phyloP scores from a whole-genome alignment of 2,113 vertebrate genomes.

The Lasiurus cinereus region DNA sequence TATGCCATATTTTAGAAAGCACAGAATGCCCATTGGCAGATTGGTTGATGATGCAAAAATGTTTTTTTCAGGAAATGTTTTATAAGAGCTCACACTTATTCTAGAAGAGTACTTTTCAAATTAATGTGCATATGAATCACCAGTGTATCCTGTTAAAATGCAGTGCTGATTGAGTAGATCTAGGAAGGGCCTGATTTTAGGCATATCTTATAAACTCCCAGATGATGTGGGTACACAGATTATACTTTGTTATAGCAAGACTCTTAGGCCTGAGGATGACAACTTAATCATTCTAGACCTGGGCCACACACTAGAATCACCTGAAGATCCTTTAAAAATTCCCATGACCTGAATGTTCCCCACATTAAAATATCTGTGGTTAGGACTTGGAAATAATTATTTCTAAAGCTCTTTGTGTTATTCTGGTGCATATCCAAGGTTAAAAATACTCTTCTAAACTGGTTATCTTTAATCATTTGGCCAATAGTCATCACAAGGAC shows the following conservation, averaged over 20 bases:
- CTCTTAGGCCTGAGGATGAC: not conserved
- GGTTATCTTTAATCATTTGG: conserved; percentile 24
- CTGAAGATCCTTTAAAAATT: conserved; percentile 24
- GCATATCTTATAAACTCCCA: not conserved
- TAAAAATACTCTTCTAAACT: conserved; percentile 2
- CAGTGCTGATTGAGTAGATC: not conserved
- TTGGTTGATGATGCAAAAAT: conserved; percentile 1
- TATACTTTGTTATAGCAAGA: conserved; percentile 14
- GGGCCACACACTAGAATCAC: not conserved
- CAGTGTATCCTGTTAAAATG: not conserved
- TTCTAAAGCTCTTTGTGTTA: not conserved
- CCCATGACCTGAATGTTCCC: not conserved
- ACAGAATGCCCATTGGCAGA: not conserved
- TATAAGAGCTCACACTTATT: not conserved
- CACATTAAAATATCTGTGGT: not conserved
- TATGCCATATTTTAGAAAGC: conserved; percentile 34
- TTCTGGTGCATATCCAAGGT: not conserved
- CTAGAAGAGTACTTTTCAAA: not conserved
- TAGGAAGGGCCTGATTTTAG: not conserved
- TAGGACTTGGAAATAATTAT: conserved; percentile 6
- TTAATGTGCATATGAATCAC: not conserved
- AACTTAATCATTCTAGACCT: not conserved
- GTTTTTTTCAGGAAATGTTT: not conserved
- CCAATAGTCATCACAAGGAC: not conserved
- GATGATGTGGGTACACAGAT: not conserved